phyloP scores from a whole-genome alignment of 2,888 invertebrate genomes.

The Apocheima hispidaria region DNA sequence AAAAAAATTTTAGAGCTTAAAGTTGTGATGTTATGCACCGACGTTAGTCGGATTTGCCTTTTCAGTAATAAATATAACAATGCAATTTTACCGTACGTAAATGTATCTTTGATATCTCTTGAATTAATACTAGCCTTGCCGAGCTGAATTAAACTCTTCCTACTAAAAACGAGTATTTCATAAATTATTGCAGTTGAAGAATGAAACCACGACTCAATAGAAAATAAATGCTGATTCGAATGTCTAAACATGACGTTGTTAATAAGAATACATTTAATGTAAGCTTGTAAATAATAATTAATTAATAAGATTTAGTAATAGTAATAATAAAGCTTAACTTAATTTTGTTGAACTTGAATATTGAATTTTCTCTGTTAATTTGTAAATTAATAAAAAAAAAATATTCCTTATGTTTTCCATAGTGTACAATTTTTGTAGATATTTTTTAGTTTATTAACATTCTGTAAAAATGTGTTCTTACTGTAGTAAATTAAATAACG shows the following conservation, averaged over 20 bases:
- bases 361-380: slow-evolving; percentile 80
- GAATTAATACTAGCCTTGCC: not conserved
- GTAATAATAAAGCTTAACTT: slow-evolving; percentile 78
- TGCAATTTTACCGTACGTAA: slow-evolving; percentile 56
- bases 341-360: slow-evolving; percentile 84
- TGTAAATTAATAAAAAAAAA: slow-evolving; percentile 78
- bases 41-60: slow-evolving; percentile 64
- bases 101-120: slow-evolving; percentile 37
- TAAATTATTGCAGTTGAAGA: not conserved
- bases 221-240: slow-evolving; percentile 37
- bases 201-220: not conserved
- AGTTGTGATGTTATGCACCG: slow-evolving; percentile 70
- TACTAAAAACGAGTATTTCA: not conserved
- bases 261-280: slow-evolving; percentile 56
- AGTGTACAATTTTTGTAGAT: slow-evolving; percentile 87
- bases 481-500: slow-evolving; percentile 86
- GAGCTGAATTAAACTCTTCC: not conserved
- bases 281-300: slow-evolving; percentile 76
- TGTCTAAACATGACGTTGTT: slow-evolving; percentile 77
- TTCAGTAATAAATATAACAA: slow-evolving; percentile 54
- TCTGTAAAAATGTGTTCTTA: slow-evolving; percentile 87
- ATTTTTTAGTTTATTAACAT: slow-evolving; percentile 84
- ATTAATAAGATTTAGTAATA: slow-evolving; percentile 64
- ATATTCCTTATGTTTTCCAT: slow-evolving; percentile 81
- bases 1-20: slow-evolving; percentile 60